Percentiles rank a stretch among this genome's conserved stretches.
phyloP scores from a whole-genome alignment of 2,888 invertebrate genomes.

The Oscheius myriophilus region DNA sequence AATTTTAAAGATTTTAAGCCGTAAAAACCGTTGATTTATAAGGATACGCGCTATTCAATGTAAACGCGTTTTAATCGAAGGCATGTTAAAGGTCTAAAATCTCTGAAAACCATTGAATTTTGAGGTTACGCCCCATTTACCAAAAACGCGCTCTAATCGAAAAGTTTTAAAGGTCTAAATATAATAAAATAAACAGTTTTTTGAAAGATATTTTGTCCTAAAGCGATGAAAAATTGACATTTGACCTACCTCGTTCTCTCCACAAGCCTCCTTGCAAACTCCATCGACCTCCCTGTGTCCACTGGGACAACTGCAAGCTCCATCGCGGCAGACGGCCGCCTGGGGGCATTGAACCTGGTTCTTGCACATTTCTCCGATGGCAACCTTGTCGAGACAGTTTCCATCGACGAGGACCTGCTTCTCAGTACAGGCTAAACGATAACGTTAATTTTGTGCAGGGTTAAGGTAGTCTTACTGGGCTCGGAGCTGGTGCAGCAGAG shows the following conservation, averaged over 20 bases:
- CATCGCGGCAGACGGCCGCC: slow-evolving; percentile 57
- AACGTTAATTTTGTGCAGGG: neutral
- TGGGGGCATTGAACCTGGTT: slow-evolving; percentile 66
- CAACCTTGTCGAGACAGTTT: slow-evolving; percentile 61
- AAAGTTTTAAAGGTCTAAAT: no score
- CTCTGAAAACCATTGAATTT: no score
- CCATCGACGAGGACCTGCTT: slow-evolving; percentile 67
- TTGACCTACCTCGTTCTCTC: slow-evolving; percentile 46
- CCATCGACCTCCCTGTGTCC: slow-evolving; percentile 60
- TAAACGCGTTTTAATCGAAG: no score
- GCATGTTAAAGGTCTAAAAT: no score
- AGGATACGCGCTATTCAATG: no score
- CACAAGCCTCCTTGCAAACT: slow-evolving; percentile 53
- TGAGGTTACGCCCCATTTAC: no score
- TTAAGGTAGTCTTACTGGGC: slow-evolving; percentile 30
- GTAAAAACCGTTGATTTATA: no score
- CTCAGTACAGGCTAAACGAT: slow-evolving; percentile 56
- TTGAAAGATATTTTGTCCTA: neutral
- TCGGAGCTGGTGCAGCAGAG: slow-evolving; percentile 67
- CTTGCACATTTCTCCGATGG: slow-evolving; percentile 58
- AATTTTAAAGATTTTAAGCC: no score
- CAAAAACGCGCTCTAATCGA: no score
- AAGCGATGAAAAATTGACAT: no score
- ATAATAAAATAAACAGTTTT: no score
- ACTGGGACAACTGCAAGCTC: slow-evolving; percentile 62